Conservation (phyloP, 2,113 vertebrate species). For the Orthonyx spaldingii region DNA sequence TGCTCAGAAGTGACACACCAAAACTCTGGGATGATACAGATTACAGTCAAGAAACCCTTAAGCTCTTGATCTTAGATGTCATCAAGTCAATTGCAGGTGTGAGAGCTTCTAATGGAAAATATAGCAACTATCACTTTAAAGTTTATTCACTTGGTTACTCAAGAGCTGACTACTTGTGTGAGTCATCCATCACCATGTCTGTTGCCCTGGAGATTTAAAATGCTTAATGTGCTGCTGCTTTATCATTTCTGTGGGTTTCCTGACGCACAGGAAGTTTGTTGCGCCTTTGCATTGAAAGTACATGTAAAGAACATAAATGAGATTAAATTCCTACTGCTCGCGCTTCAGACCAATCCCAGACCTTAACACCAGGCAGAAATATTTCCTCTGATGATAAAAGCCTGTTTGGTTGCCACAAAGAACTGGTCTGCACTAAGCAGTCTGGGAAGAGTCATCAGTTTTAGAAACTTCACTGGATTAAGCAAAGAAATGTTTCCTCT, state of each 20-base stretch:
- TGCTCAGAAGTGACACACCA: accelerated
- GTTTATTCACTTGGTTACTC: background rate
- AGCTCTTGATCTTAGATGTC: background rate
- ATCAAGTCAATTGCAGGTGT: background rate
- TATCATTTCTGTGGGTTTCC: background rate
- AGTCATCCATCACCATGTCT: background rate
- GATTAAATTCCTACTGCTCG: background rate
- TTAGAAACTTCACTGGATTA: background rate
- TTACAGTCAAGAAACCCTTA: background rate
- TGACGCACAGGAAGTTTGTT: background rate
- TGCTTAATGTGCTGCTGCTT: background rate
- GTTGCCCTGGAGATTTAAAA: background rate
- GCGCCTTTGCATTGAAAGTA: background rate
- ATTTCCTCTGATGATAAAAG: background rate
- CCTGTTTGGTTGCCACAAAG: background rate
- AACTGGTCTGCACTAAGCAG: background rate
- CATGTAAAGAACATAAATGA: background rate
- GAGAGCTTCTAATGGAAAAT: background rate
- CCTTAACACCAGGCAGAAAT: background rate
- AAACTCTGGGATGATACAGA: background rate
- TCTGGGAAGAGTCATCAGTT: background rate
- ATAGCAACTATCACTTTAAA: background rate
- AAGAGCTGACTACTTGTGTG: background rate
- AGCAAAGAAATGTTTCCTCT: background rate
- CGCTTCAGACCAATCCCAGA: background rate